Conservation (phyloP, 2,113 vertebrate genomes). For the Gila orcuttii region DNA sequence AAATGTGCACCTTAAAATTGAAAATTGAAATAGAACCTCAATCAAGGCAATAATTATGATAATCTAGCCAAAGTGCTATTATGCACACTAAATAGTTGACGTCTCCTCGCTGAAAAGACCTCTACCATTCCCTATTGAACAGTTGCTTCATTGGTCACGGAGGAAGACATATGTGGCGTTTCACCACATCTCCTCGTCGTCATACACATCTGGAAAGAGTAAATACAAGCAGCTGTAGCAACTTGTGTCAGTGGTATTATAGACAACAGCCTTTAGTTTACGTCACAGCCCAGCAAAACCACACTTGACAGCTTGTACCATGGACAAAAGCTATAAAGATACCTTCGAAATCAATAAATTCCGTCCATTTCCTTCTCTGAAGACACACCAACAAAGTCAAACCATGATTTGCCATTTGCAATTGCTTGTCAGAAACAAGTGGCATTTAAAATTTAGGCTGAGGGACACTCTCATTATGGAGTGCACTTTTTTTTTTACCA, state of each 20-base stretch:
- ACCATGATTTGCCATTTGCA: too few relatives aligned
- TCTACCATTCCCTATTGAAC: neutral
- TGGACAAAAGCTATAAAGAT: neutral
- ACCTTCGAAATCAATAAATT: slow-evolving; percentile 7
- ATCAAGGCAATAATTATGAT: neutral
- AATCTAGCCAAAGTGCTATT: neutral
- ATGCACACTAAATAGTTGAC: neutral
- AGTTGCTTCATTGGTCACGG: neutral
- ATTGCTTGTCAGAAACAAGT: neutral
- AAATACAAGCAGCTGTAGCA: neutral
- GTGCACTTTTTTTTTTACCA: too few relatives aligned
- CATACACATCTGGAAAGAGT: neutral
- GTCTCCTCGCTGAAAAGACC: neutral
- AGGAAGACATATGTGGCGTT: neutral
- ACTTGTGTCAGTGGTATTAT: neutral
- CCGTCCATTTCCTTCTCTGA: neutral
- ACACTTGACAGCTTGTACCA: neutral
- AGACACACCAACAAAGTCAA: too few relatives aligned
- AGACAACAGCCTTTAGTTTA: neutral
- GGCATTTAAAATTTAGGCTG: too few relatives aligned
- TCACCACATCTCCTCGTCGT: too few relatives aligned
- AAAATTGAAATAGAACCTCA: too few relatives aligned
- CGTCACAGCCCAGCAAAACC: neutral
- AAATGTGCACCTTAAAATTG: neutral
- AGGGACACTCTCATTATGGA: too few relatives aligned